These are phyloP conservation scores for Petaurus breviceps DNA, from an alignment of 2,113 vertebrate species.

Conservation along the genomic window DNA sequence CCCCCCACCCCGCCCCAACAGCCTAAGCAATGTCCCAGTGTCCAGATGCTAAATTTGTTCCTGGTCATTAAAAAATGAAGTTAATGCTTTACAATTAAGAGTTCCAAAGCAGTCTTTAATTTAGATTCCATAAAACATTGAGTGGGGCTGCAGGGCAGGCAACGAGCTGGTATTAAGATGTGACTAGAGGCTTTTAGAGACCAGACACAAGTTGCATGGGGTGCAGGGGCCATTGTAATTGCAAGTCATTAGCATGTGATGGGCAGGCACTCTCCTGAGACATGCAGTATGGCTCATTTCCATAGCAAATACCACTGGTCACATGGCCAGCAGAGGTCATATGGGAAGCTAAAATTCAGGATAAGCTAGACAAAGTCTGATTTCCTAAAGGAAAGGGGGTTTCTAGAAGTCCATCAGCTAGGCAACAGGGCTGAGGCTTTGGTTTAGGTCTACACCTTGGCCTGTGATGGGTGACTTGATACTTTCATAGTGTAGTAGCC, in stretches of 20 bases:
- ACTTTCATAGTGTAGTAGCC: not conserved
- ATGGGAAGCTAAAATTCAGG: not conserved
- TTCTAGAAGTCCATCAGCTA: not conserved
- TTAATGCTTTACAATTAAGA: constrained; percentile 74
- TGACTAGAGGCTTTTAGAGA: constrained; percentile 63
- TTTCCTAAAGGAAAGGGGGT: not conserved
- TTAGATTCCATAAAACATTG: constrained; percentile 70
- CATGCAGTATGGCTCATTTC: constrained; percentile 26
- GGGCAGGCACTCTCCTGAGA: constrained; percentile 29
- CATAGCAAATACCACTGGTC: constrained; percentile 20
- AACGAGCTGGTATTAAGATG: constrained; percentile 40
- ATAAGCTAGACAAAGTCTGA: not conserved
- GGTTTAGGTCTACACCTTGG: not conserved
- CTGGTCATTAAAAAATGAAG: constrained; percentile 73
- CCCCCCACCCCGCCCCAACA: constrained; percentile 28
- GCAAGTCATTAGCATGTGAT: constrained; percentile 24
- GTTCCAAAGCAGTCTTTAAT: constrained; percentile 73
- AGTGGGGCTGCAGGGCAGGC: constrained; percentile 46
- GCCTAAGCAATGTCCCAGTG: constrained; percentile 45
- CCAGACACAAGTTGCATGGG: constrained; percentile 45
- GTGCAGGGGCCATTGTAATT: constrained; percentile 13
- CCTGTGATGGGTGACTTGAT: not conserved
- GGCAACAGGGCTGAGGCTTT: not conserved
- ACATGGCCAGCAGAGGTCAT: constrained; percentile 27
- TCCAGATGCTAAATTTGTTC: constrained; percentile 63